phyloP scores from a whole-genome alignment of 1,140 invertebrate genomes.

The Mactra quadrangularis region DNA sequence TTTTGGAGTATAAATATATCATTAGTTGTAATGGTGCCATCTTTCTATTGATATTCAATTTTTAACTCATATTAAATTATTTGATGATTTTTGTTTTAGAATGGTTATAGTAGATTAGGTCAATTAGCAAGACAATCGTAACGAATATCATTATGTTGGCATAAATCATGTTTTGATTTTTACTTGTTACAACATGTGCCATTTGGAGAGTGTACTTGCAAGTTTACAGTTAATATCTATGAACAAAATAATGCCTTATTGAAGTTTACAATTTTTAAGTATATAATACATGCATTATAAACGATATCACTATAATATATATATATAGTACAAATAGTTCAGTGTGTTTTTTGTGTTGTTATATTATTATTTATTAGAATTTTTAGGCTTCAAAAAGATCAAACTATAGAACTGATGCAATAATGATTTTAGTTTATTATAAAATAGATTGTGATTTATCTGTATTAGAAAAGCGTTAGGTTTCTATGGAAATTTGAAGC shows the following conservation, averaged over 20 bases:
- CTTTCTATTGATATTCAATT: too few species aligned
- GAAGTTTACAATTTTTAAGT: conserved; percentile 11
- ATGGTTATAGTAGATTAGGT: too few species aligned
- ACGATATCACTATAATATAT: conserved; percentile 52
- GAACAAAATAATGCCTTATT: conserved; percentile 35
- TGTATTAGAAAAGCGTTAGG: not conserved
- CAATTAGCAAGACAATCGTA: too few species aligned
- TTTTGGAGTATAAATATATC: too few species aligned
- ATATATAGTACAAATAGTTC: conserved; percentile 61
- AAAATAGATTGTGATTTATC: not conserved
- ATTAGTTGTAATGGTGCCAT: too few species aligned
- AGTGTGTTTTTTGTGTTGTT: conserved; percentile 64
- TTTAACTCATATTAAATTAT: too few species aligned
- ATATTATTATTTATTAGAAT: conserved; percentile 60
- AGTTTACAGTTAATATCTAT: conserved; percentile 4
- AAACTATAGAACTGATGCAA: conserved; percentile 56
- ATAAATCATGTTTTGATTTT: too few species aligned
- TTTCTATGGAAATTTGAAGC: too few species aligned
- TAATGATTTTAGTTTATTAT: conserved; percentile 37
- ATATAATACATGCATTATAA: conserved; percentile 15
- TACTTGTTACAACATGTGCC: too few species aligned
- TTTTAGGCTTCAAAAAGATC: conserved; percentile 46
- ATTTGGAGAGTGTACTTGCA: conserved; percentile 9
- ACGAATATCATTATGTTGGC: too few species aligned
- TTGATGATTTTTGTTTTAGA: too few species aligned